These are phyloP conservation scores for Coleophora deauratella DNA, from an alignment of 2,888 invertebrate species.

Conservation along the genomic window DNA sequence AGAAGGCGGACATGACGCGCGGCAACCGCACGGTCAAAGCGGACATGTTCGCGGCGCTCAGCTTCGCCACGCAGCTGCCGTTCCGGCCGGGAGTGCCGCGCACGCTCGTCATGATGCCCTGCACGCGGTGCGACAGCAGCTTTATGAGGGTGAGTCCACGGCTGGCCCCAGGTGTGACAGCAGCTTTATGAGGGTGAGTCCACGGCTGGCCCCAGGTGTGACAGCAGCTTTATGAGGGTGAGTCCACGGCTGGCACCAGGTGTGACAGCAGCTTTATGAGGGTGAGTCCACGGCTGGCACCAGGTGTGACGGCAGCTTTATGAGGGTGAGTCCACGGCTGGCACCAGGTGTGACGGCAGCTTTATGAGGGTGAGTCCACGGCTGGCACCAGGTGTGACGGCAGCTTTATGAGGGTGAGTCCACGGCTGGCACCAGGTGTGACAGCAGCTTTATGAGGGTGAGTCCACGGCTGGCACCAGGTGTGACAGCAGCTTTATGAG, in stretches of 20 bases:
- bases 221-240: constrained; percentile 79
- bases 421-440: constrained; percentile 86
- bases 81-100: constrained; percentile 90
- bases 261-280: constrained; percentile 81
- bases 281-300: constrained; percentile 82
- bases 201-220: constrained; percentile 86
- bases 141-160: constrained; percentile 78
- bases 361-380: constrained; percentile 78
- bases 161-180: constrained; percentile 85
- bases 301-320: constrained; percentile 78
- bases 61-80: constrained; percentile 80
- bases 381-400: constrained; percentile 85
- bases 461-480: constrained; percentile 80
- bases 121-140: constrained; percentile 80
- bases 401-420: constrained; percentile 76
- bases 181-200: constrained; percentile 76
- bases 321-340: constrained; percentile 81
- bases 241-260: constrained; percentile 80
- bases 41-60: constrained; percentile 85
- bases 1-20: constrained; percentile 38
- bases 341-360: constrained; percentile 80
- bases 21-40: constrained; percentile 32
- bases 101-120: constrained; percentile 86
- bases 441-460: constrained; percentile 79
- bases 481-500: constrained; percentile 81